phyloP scores from a whole-genome alignment of 2,888 invertebrate genomes.

The Melinaea marsaeus region DNA sequence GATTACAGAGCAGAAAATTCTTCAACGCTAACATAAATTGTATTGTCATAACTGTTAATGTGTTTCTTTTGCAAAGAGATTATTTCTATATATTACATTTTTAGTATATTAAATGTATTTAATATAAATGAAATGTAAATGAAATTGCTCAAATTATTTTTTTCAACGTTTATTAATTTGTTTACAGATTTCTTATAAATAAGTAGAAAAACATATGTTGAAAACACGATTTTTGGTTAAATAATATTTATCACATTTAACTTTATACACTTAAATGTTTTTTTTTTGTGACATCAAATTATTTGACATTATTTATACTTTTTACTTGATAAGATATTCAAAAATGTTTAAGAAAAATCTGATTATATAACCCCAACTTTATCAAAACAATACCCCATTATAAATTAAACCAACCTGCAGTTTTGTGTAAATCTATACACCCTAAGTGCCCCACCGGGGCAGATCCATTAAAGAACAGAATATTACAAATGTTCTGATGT shows the following conservation, averaged over 20 bases:
- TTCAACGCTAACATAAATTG: slow-evolving; percentile 40
- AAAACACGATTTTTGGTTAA: too few relatives aligned
- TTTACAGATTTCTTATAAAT: too few relatives aligned
- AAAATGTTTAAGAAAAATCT: too few relatives aligned
- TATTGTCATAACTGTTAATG: slow-evolving; percentile 51
- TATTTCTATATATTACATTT: background rate
- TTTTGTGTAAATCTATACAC: slow-evolving; percentile 21
- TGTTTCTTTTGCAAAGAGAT: background rate
- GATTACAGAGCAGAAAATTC: slow-evolving; percentile 69
- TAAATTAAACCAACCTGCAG: slow-evolving; percentile 10
- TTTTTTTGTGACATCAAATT: too few relatives aligned
- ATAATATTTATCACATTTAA: too few relatives aligned
- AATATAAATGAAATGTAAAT: background rate
- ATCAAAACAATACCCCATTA: background rate
- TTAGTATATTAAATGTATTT: background rate
- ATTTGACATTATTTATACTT: too few relatives aligned
- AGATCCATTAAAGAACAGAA: slow-evolving; percentile 60
- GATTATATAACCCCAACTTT: background rate
- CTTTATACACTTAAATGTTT: too few relatives aligned
- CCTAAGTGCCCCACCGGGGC: slow-evolving; percentile 49
- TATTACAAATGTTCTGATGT: slow-evolving; percentile 73
- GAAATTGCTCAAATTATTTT: too few relatives aligned
- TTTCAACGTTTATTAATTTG: too few relatives aligned
- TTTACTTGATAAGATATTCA: too few relatives aligned
- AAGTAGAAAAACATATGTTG: too few relatives aligned